A percentile compares a stretch with the other conserved stretches of the same genome.
These are phyloP conservation scores for Anticlea derivata DNA, from an alignment of 2,888 invertebrate species.

Conservation along the genomic window DNA sequence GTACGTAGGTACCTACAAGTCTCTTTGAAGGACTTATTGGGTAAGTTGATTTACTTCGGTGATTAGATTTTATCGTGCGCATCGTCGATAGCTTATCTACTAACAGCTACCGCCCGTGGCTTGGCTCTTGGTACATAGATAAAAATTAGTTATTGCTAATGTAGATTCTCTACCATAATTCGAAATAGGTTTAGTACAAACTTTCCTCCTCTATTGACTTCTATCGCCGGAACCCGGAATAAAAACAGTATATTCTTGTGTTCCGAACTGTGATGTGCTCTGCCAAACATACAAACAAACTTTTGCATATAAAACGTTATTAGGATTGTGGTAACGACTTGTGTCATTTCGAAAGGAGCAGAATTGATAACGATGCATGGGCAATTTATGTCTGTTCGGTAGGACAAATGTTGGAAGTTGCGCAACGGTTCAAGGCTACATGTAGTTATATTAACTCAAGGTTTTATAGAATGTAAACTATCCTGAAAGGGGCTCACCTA, in stretches of 20 bases:
- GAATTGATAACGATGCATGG: slow-evolving; percentile 31
- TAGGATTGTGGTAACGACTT: slow-evolving; percentile 38
- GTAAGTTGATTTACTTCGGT: slow-evolving; percentile 46
- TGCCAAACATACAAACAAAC: too few species aligned
- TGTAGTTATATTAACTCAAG: too few species aligned
- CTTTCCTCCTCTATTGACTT: too few species aligned
- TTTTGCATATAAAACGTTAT: too few species aligned
- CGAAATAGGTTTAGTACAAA: too few species aligned
- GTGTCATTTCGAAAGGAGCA: slow-evolving; percentile 52
- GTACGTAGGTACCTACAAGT: slow-evolving; percentile 6
- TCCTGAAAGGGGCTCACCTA: too few species aligned
- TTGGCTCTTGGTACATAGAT: background rate
- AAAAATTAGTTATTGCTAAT: too few species aligned
- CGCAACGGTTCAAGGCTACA: slow-evolving; percentile 75
- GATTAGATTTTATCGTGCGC: slow-evolving; percentile 43
- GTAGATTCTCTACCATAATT: too few species aligned
- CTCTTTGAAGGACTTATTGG: slow-evolving; percentile 32
- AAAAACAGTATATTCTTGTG: too few species aligned
- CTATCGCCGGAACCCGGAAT: too few species aligned
- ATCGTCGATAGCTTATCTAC: slow-evolving; percentile 39
- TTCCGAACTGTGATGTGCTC: too few species aligned
- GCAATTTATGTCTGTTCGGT: slow-evolving; percentile 50
- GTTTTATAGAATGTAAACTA: too few species aligned
- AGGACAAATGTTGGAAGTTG: slow-evolving; percentile 61
- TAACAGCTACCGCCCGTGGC: slow-evolving; percentile 4